These are phyloP conservation scores for Fundulus diaphanus DNA, from an alignment of 2,797 vertebrate genomes.

Conservation along the genomic window DNA sequence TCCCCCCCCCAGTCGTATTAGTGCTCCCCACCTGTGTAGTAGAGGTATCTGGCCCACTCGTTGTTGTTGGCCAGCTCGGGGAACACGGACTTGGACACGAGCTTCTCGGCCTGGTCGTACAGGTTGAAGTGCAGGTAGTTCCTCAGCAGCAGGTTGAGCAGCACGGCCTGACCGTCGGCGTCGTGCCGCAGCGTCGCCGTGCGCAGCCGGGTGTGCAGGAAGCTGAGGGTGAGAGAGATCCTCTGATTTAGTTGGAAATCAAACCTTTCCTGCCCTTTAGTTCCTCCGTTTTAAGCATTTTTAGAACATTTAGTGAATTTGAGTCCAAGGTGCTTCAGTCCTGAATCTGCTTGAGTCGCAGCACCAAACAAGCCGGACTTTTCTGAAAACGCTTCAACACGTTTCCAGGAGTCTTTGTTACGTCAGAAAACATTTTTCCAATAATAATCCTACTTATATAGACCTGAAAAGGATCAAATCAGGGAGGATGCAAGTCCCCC, in stretches of 20 bases:
- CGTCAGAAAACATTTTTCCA: too few relatives aligned
- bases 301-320: too few relatives aligned
- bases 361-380: too few relatives aligned
- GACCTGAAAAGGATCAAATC: too few relatives aligned
- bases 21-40: slow-evolving; percentile 89
- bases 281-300: too few relatives aligned
- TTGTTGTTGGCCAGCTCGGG: slow-evolving; percentile 98
- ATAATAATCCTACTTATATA: too few relatives aligned
- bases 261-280: too few relatives aligned
- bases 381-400: too few relatives aligned
- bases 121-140: slow-evolving; percentile 97
- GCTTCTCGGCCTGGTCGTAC: slow-evolving; percentile 96
- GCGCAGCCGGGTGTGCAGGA: slow-evolving; percentile 92
- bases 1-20: rapidly evolving
- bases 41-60: slow-evolving; percentile 96
- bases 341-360: too few relatives aligned
- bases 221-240: slow-evolving; percentile 71
- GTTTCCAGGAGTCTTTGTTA: too few relatives aligned
- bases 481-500: too few relatives aligned
- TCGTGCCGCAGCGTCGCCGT: slow-evolving; percentile 94
- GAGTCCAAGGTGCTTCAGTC: too few relatives aligned
- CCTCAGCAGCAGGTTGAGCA: slow-evolving; percentile 94
- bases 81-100: slow-evolving; percentile 96
- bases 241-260: neutral
- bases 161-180: slow-evolving; percentile 92